Evolutionary conservation across 1,140 invertebrate species (phyloP), one percentile per base, ranked within the genome.

Genomic region (Polypedilum pembai): DNA sequence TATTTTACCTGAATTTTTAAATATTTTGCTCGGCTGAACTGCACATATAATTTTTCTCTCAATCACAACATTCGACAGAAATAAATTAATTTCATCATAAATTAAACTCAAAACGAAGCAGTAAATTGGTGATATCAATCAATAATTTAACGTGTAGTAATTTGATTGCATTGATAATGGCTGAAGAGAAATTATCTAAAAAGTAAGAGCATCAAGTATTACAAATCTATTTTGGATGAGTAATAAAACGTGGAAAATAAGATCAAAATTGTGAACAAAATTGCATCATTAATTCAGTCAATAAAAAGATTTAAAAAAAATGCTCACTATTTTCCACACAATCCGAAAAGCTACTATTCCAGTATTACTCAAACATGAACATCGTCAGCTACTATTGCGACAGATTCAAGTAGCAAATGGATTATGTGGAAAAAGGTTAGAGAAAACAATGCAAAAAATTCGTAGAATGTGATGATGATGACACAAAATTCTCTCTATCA

Each of bases 171-270:
- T 33, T 33, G 24, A 33, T 33, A 40, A 74, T 75, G 74, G 40
- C 73, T 15, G 74, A 63, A 73, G 76, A 75, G 69, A 77, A 75
- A n/a, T 74, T 77, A n/a, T 76, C 76, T 18, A 77, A 77, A 73
- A 77, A 77, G 41, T 76, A 24, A 75, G 74, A 20, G 8, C 18
- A 5, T 69, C 18, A 69, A 20, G 17, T 8, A 69, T 33, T 33
- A 33, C 5, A 69, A 20, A 69, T 69, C 18, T 10, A 20, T 15
- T 18, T 18, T 18, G 20, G 10, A 18, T 20, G 17, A 69, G 17
- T 18, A 69, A 7, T 21, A 56, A 56, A 69, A 69, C 65, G 65
- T 69, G 65, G 65, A 69, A 20, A 56, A 56, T 56, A 33, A 33
- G 24, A 33, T 33, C 12, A 56, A 56, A 18, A 20, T 17, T 21